Conservation (phyloP, 2,113 vertebrate genomes). For the Alaudala cheleensis region DNA sequence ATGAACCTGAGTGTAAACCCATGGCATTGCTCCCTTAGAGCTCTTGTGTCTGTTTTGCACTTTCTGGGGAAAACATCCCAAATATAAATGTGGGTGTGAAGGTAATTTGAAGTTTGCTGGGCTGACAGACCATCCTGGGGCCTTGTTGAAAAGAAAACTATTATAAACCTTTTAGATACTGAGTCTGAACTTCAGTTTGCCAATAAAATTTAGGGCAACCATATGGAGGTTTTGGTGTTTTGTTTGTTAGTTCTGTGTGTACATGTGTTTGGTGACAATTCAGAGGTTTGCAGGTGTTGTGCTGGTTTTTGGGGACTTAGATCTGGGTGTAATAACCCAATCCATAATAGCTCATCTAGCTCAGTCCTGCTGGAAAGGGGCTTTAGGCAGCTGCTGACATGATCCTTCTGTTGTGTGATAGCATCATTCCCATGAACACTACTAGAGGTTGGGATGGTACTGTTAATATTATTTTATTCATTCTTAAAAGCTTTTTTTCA, state of each 20-base stretch:
- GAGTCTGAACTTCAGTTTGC: not conserved
- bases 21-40: not conserved
- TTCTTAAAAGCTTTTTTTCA: not conserved
- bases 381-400: not conserved
- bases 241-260: not conserved
- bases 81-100: not conserved
- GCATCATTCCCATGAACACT: not conserved
- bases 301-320: fast-evolving
- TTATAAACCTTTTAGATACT: not conserved
- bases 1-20: not conserved
- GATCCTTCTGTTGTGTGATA: not conserved
- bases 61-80: fast-evolving
- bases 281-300: not conserved
- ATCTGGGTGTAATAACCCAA: not conserved
- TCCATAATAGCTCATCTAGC: no score
- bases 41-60: fast-evolving
- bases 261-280: not conserved
- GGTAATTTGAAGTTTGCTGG: not conserved
- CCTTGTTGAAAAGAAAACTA: not conserved
- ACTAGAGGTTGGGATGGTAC: not conserved
- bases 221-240: not conserved
- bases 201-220: not conserved
- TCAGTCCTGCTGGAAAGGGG: not conserved
- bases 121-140: not conserved
- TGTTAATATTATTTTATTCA: not conserved